phyloP scores from a whole-genome alignment of 2,113 vertebrate species.

The Colistium nudipinnis region DNA sequence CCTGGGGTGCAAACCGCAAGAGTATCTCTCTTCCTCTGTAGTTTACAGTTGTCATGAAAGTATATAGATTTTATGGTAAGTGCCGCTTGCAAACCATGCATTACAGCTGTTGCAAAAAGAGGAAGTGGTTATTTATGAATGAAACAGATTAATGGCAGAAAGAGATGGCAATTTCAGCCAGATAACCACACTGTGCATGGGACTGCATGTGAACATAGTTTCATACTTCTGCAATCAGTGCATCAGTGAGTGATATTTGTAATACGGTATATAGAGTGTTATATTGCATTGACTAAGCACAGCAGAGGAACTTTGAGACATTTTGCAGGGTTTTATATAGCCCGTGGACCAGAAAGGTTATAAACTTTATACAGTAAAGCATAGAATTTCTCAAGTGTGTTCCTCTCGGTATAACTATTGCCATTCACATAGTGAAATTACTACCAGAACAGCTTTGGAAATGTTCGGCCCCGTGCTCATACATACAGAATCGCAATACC shows the following conservation, averaged over 20 bases:
- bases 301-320: conserved; percentile 26
- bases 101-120: conserved; percentile 55
- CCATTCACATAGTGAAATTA: neutral
- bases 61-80: conserved; percentile 70
- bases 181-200: conserved; percentile 42
- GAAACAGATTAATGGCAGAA: conserved; percentile 42
- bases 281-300: neutral
- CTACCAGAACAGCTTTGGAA: neutral
- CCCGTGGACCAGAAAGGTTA: neutral
- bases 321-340: conserved; percentile 1
- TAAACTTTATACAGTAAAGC: conserved; percentile 14
- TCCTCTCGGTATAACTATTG: conserved; percentile 7
- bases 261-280: conserved; percentile 15
- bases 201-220: conserved; percentile 20
- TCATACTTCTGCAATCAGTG: conserved; percentile 10
- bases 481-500: conserved; percentile 7
- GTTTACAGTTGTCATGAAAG: conserved; percentile 32
- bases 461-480: conserved; percentile 5
- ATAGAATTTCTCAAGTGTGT: neutral
- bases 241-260: conserved; percentile 28
- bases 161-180: conserved; percentile 40
- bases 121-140: conserved; percentile 79
- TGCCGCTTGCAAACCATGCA: conserved; percentile 54
- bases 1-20: conserved; percentile 22
- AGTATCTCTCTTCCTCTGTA: conserved; percentile 11